Conservation (phyloP, 92 coral and sea anemone genomes). For the Porites evermanni region DNA sequence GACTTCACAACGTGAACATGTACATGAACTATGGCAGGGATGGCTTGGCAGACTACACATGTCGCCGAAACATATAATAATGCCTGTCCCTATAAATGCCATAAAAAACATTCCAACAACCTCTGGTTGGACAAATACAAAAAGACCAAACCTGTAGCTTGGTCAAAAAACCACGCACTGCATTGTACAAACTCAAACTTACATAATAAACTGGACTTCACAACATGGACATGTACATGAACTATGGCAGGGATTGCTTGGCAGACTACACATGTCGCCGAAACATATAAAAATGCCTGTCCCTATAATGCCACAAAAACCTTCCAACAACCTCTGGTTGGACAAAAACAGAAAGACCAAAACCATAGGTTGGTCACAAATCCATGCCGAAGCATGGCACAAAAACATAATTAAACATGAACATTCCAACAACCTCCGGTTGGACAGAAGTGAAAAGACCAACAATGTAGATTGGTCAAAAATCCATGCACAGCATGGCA, state of each 20-base stretch:
- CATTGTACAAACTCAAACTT: too few species aligned
- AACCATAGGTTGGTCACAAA: conserved; percentile 7
- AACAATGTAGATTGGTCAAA: neutral
- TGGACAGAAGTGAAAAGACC: neutral
- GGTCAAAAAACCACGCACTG: too few species aligned
- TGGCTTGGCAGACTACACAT: conserved; percentile 1
- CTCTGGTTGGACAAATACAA: too few species aligned
- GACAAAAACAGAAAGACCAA: conserved; percentile 4
- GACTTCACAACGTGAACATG: conserved; percentile 10
- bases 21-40: neutral
- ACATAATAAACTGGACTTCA: too few species aligned
- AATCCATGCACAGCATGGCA: neutral
- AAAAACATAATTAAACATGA: neutral
- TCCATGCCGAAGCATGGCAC: neutral
- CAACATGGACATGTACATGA: too few species aligned
- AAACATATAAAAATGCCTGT: too few species aligned
- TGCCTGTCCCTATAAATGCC: too few species aligned
- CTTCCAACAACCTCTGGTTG: conserved; percentile 14
- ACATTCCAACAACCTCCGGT: neutral
- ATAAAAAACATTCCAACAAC: too few species aligned
- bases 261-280: too few species aligned
- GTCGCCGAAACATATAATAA: too few species aligned
- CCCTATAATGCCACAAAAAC: neutral
- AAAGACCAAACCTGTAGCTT: too few species aligned
- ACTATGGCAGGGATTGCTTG: too few species aligned